phyloP scores from a whole-genome alignment of 1,140 invertebrate genomes.

The Sogatella furcifera region DNA sequence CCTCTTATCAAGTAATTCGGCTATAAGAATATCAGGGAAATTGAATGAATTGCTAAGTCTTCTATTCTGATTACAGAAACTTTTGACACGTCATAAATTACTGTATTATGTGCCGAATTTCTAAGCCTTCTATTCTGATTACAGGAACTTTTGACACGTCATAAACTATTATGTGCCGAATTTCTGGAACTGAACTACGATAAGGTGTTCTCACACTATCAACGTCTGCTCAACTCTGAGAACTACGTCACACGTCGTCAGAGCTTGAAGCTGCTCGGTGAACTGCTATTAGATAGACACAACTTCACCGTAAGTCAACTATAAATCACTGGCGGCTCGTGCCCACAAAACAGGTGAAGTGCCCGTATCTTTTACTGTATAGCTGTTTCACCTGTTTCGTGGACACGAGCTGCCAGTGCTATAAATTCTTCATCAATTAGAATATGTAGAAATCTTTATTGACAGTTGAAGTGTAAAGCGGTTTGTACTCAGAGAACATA shows the following conservation, averaged over 20 bases:
- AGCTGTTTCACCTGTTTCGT: too few species aligned
- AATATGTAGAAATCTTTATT: too few species aligned
- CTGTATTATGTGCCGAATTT: slow-evolving; percentile 81
- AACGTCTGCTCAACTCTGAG: slow-evolving; percentile 93
- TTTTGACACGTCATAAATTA: slow-evolving; percentile 97
- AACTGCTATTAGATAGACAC: slow-evolving; percentile 94
- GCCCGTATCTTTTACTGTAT: too few species aligned
- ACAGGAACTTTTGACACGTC: slow-evolving; percentile 94
- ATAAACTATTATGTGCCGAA: slow-evolving; percentile 95
- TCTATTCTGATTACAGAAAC: slow-evolving; percentile 58
- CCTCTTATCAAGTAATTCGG: too few species aligned
- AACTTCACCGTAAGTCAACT: slow-evolving; percentile 85
- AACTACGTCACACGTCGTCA: slow-evolving; percentile 98
- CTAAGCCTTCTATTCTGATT: slow-evolving; percentile 27
- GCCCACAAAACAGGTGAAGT: too few species aligned
- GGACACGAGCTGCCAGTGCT: too few species aligned
- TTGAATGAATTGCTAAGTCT: too few species aligned
- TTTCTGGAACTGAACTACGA: slow-evolving; percentile 99
- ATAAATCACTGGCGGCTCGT: too few species aligned
- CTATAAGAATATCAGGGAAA: too few species aligned
- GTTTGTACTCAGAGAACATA: too few species aligned
- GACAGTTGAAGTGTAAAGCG: too few species aligned
- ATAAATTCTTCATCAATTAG: too few species aligned
- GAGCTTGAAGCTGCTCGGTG: slow-evolving; percentile 93
- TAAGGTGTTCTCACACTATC: slow-evolving; percentile 94